Evolutionary conservation across 2,113 vertebrate genomes (phyloP).

Genomic region (Triplophysa rosa): DNA sequence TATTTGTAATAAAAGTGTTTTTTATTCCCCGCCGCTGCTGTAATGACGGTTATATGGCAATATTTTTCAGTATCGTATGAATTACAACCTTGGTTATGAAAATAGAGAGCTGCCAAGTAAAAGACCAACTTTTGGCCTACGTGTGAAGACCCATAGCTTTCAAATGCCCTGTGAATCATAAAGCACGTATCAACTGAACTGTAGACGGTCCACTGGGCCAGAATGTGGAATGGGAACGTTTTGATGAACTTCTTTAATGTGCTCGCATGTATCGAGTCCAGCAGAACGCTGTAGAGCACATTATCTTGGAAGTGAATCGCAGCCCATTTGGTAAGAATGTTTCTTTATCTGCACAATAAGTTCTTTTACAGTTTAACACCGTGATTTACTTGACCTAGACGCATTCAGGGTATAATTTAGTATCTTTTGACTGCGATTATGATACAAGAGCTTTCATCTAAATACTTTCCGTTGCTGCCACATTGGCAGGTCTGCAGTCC

Average conservation of each 20-base stretch:
- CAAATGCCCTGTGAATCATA: slow-evolving; percentile 50
- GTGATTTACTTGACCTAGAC: background rate
- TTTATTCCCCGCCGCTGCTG: slow-evolving; percentile 31
- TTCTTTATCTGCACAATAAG: background rate
- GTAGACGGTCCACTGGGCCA: slow-evolving; percentile 23
- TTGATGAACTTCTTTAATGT: slow-evolving; percentile 32
- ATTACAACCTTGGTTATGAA: slow-evolving; percentile 49
- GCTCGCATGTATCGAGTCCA: background rate
- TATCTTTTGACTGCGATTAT: background rate
- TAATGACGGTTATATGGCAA: slow-evolving; percentile 44
- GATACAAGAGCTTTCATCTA: background rate
- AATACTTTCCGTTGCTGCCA: background rate
- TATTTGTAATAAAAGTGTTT: slow-evolving; percentile 27
- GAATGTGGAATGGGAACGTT: slow-evolving; percentile 28
- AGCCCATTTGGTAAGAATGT: slow-evolving; percentile 17
- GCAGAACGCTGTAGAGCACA: background rate
- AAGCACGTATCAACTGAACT: slow-evolving; percentile 42
- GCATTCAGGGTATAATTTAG: background rate
- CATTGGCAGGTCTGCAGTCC: slow-evolving; percentile 54
- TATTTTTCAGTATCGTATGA: slow-evolving; percentile 42
- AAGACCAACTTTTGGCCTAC: slow-evolving; percentile 35
- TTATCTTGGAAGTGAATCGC: background rate
- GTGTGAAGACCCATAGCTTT: slow-evolving; percentile 51
- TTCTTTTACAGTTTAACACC: slow-evolving; percentile 6
- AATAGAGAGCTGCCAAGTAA: slow-evolving; percentile 34